Percentiles rank a stretch among this genome's conserved stretches.
phyloP scores from a whole-genome alignment of 2,888 invertebrate genomes.

The Scotopteryx bipunctaria region DNA sequence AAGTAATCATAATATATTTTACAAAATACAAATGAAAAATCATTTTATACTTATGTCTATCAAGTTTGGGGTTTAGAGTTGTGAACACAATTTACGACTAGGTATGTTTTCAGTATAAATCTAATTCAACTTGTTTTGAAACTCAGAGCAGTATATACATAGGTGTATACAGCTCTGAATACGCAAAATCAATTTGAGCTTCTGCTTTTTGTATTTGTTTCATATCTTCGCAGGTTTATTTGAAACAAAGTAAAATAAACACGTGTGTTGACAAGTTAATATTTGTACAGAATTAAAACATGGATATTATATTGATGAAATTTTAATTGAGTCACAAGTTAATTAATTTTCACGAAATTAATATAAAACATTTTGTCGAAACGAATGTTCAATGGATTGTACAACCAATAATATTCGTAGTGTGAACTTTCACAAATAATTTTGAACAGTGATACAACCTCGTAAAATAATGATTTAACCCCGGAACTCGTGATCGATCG shows the following conservation, averaged over 20 bases:
- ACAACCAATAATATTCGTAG: too few species aligned
- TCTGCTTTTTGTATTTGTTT: conserved; percentile 2
- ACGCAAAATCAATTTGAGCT: conserved; percentile 4
- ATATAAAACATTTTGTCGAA: conserved; percentile 6
- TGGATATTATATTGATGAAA: conserved; percentile 13
- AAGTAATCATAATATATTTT: too few species aligned
- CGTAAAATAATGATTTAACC: too few species aligned
- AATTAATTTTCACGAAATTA: conserved; percentile 15
- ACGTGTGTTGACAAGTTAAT: conserved; percentile 9
- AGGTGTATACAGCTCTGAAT: background rate
- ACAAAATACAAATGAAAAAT: too few species aligned
- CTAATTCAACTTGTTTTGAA: background rate
- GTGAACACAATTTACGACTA: too few species aligned
- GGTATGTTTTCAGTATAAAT: too few species aligned
- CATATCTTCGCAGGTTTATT: conserved; percentile 5
- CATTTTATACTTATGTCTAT: too few species aligned
- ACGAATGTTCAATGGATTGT: conserved; percentile 6
- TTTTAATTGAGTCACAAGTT: conserved; percentile 14
- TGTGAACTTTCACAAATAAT: too few species aligned
- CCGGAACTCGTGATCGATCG: too few species aligned
- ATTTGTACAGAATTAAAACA: conserved; percentile 7
- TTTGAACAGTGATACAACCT: too few species aligned
- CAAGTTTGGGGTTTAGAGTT: too few species aligned
- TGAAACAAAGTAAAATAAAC: conserved; percentile 6
- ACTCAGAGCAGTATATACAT: too few species aligned